Base-by-base conservation (phyloP, 2,113 vertebrate genomes). In the Tamias sibiricus region DNA sequence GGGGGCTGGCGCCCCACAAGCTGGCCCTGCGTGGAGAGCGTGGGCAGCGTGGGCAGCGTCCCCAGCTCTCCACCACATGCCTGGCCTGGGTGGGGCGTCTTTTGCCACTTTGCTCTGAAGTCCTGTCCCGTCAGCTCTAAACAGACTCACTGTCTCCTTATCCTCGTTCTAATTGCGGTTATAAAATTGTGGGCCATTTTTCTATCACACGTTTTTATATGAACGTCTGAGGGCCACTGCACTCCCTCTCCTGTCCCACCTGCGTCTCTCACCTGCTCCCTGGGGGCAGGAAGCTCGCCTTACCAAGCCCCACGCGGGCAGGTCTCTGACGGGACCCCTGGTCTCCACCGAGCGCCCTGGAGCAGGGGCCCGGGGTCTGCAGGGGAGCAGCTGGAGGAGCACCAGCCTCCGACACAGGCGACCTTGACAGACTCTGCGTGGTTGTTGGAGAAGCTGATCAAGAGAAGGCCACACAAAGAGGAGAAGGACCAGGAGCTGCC, bases 111-210 rank as follows among this genome's bases (percentile, higher is more conserved):
- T n/a, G n/a, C n/a, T n/a, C n/a, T n/a, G n/a, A n/a, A n/a, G n/a
- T n/a, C n/a, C n/a, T n/a, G n/a, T n/a, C n/a, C 83, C 49, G 28
- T 76, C 22, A 47, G 20, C 66, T 81, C 80, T 88, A 76, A 93
- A 20, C 12, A 11, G 22, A 66, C 5, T 87, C 37, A n/a, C 6
- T 3, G 4, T 86, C 80, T 89, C 81, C 4, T 32, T 57, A 71
- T 87, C 14, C 32, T 83, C 6, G n/a, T 47, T 6, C 6, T 76
- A n/a, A 1, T 75, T 49, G 37, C 82, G 37, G 35, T 44, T 42
- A 76, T 5, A 83, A 66, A 87, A 44, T 40, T 26, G 32, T 37
- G 54, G 57, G 22, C 52, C 72, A 26, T 64, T 54, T 79, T 80
- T 71, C 49, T 66, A 28, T 13, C 10, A 42, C 24, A 35, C 0